phyloP scores from a whole-genome alignment of 2,797 vertebrate genomes.

The Bovichtus diacanthus region DNA sequence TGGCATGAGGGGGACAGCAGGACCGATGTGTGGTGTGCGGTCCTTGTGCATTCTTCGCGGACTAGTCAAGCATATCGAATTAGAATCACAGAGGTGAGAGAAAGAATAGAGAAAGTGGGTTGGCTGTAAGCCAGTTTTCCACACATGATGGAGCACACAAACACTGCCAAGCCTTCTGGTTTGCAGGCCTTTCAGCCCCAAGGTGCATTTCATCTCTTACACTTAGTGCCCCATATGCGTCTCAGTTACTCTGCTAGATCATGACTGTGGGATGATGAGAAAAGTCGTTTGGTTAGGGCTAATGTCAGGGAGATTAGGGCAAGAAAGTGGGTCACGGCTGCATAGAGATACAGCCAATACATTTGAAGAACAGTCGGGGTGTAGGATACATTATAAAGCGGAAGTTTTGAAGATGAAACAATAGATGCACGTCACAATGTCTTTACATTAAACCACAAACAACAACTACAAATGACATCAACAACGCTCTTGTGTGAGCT shows the following conservation, averaged over 20 bases:
- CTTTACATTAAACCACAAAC: background rate
- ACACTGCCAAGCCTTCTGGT: conserved; percentile 58
- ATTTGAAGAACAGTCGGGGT: background rate
- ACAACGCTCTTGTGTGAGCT: background rate
- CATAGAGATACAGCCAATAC: too few relatives aligned
- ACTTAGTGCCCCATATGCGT: conserved; percentile 29
- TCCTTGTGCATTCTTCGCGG: conserved; percentile 50
- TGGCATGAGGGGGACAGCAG: conserved; percentile 52
- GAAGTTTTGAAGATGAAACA: background rate
- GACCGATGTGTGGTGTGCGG: conserved; percentile 40
- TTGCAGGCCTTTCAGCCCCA: conserved; percentile 35
- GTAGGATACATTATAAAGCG: background rate
- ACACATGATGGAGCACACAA: conserved; percentile 61
- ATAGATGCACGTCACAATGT: background rate
- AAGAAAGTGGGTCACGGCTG: background rate
- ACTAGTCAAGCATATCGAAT: conserved; percentile 70
- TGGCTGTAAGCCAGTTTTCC: conserved; percentile 69
- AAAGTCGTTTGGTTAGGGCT: background rate
- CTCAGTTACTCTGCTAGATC: conserved; percentile 13
- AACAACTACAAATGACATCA: background rate
- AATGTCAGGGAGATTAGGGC: background rate
- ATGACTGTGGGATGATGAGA: conserved; percentile 13
- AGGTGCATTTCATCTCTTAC: conserved; percentile 50
- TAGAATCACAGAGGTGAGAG: conserved; percentile 63
- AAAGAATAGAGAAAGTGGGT: conserved; percentile 42